Conservation (phyloP, 2,888 invertebrate species). For the Salpingus planirostris region DNA sequence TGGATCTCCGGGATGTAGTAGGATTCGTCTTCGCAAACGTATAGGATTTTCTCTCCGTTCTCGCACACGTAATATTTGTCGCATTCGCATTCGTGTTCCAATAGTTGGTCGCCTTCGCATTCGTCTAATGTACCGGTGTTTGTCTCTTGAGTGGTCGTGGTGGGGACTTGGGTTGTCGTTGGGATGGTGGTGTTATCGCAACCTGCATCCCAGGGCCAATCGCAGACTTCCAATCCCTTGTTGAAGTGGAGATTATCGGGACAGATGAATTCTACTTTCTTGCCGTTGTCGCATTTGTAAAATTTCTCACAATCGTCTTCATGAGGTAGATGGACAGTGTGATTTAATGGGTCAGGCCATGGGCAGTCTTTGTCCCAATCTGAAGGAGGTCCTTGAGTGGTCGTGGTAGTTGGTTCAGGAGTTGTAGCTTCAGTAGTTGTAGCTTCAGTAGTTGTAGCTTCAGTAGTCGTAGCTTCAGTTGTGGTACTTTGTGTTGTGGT, state of each 20-base stretch:
- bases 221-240: constrained; percentile 12
- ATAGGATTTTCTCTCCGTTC: constrained; percentile 20
- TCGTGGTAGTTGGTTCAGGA: not conserved
- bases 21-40: constrained; percentile 22
- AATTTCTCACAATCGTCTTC: constrained; percentile 14
- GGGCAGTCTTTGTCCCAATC: constrained; percentile 6
- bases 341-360: constrained; percentile 2
- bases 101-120: constrained; percentile 13
- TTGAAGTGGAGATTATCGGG: constrained; percentile 16
- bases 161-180: constrained; percentile 4
- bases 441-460: too few species aligned
- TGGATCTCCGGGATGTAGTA: constrained; percentile 21
- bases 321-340: constrained; percentile 9
- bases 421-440: not conserved
- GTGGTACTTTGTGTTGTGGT: too few species aligned
- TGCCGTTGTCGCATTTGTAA: constrained; percentile 14
- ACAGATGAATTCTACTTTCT: constrained; percentile 9
- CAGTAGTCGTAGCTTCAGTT: too few species aligned
- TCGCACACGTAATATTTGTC: constrained; percentile 23
- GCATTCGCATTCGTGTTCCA: constrained; percentile 22
- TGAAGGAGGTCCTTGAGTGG: not conserved
- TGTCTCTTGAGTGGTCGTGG: not conserved
- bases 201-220: constrained; percentile 13
- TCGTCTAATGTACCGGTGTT: too few species aligned
- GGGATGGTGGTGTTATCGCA: constrained; percentile 6